Base-by-base conservation (phyloP, 2,797 vertebrate genomes). In the Peromyscus nudipes region DNA sequence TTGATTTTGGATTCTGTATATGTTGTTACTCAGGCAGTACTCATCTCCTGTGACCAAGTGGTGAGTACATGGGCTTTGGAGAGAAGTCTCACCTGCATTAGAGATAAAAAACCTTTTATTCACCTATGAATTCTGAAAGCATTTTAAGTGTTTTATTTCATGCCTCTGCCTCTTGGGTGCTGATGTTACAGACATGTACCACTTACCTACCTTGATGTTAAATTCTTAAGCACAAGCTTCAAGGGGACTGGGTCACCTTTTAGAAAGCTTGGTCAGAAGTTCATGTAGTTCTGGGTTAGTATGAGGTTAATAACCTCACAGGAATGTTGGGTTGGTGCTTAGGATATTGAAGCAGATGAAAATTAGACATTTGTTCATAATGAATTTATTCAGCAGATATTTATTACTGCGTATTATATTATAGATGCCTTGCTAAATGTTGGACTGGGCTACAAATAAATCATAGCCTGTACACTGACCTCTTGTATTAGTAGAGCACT, bases 1-100 rank as follows among this genome's bases (percentile, higher is more conserved):
- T 92, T 97, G 12, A 40, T 96, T 91, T 92, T 90, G 52, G 49
- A 73, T 91, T 96, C 31, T 93, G 90, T 65, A n/a, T 73, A 43
- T 82, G 19, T 84, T 90, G 52, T 85, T 92, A 84, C 21, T 89
- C 94, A 75, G 40, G 23, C 17, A 84, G 40, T 92, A 89, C 0
- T 25, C 40, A 79, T 93, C 29, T 92, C 46, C 83, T 94, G 49
- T 79, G 75, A 83, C 62, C 88, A 65, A 76, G 23, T 31, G 43
- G 8, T 96, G 49, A 69, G 49, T 67, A 14, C 75, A 40, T 46
- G 55, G 43, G 16, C 43, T 71, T 95, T 79, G 62, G 76, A 90
- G 81, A 93, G 93, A 92, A 79, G 96, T 89, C 46, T 95, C 88
- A 13, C 17, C 25, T 85, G 2, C 57, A 2, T 81, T 73, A 84